These are phyloP conservation scores for Dipodomys stephensi DNA, from an alignment of 2,113 vertebrate genomes.

Conservation along the genomic window DNA sequence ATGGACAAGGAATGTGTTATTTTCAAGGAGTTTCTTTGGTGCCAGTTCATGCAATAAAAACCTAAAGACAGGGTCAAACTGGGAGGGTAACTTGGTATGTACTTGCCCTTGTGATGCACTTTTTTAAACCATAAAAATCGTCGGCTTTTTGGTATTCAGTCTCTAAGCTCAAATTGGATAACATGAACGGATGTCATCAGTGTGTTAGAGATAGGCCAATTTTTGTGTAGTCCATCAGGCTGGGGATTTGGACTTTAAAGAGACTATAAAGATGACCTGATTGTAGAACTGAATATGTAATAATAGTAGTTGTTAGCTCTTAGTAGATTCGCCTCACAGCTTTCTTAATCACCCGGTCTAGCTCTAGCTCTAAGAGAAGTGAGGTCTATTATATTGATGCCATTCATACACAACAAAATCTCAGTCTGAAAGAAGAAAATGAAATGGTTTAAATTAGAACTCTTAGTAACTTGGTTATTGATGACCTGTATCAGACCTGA, in stretches of 20 bases:
- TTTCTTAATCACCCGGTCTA: neutral
- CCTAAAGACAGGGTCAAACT: conserved; percentile 65
- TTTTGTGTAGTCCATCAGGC: neutral
- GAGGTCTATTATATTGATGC: neutral
- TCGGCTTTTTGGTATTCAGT: neutral
- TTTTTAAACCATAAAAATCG: conserved; percentile 65
- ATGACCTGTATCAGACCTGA: neutral
- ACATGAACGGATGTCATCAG: neutral
- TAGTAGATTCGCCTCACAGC: neutral
- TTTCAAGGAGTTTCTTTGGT: conserved; percentile 83
- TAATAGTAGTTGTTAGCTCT: neutral
- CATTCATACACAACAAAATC: conserved; percentile 1
- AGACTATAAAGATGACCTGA: neutral
- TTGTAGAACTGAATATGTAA: neutral
- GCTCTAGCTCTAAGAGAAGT: neutral
- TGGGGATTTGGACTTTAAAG: neutral
- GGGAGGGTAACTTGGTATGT: conserved; percentile 56
- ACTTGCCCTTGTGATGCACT: conserved; percentile 65
- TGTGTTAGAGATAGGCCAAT: neutral
- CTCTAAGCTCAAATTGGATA: neutral
- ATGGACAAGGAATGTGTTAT: conserved; percentile 83
- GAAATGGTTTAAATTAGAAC: conserved; percentile 4
- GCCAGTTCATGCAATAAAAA: conserved; percentile 71
- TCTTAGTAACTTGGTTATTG: neutral
- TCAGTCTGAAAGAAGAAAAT: neutral